Base-by-base conservation (phyloP, 2,888 invertebrate genomes). In the Aplocera efformata region DNA sequence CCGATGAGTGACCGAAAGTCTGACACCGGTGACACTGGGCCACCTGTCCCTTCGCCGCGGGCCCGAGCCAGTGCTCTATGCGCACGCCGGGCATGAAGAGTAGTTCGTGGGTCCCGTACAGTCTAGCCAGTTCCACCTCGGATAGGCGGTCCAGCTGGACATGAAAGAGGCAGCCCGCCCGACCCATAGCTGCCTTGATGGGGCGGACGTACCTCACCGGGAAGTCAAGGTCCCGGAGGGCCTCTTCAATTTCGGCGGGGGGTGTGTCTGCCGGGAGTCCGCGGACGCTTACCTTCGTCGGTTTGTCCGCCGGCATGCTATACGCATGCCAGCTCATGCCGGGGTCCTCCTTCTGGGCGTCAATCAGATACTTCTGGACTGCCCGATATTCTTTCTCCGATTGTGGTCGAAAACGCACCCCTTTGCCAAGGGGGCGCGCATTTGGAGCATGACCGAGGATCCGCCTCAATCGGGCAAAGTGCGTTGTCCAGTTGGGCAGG, bases 241-340 rank as follows among this genome's bases (percentile, higher is more conserved):
- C 53, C 3, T 25, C 37, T 8, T 11, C n/a, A 0, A 51, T 42
- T 0, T 32, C 44, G 0, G 22, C 22, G 0, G 44, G 34, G 1
- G 10, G 10, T 0, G 58, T 56, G 25, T 55, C 53, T 0, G 11
- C 41, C 0, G 56, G 58, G 0, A 58, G 50, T 1, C 57, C 50
- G 5, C 53, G 8, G 1, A 56, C 7, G 7, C 41, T 43, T 0
- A 51, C 52, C 17, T 56, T 57, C 0, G 34, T n/a, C 4, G 33
- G 33, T 5, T 8, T 30, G 6, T 55, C 56, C 0, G 31, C 28
- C 0, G 42, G 35, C 3, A 46, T 46, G 5, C 51, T 32, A 30
- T 53, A 58, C 3, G 42, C 47, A 36, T 39, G 54, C 53, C 56
- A 59, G 0, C 9, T 2, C 8, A 57, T 33, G 0, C n/a, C 9